Conservation (phyloP, 1,140 invertebrate genomes). For the Drosophila erecta region DNA sequence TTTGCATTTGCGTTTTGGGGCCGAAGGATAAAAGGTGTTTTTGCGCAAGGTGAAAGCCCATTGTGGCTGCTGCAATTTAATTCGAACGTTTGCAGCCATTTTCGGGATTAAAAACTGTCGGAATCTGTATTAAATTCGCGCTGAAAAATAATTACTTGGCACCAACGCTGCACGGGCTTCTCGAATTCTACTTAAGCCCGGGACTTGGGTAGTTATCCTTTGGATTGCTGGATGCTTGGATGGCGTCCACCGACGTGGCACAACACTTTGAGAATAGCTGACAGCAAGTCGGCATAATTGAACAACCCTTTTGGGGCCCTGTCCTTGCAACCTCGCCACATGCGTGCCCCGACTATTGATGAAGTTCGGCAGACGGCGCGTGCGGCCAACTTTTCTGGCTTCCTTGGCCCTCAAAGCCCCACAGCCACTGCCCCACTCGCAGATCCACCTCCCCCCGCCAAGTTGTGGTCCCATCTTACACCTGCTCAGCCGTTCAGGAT, state of each 20-base stretch:
- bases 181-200: background rate
- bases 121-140: conserved; percentile 54
- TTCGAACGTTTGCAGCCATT: conserved; percentile 36
- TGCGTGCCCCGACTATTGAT: conserved; percentile 70
- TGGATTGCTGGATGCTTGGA: too few species aligned
- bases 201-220: background rate
- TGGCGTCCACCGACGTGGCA: too few species aligned
- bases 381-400: conserved; percentile 63
- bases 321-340: conserved; percentile 2
- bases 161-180: background rate
- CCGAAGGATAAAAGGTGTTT: conserved; percentile 21
- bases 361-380: conserved; percentile 64
- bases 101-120: conserved; percentile 58
- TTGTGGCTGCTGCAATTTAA: conserved; percentile 40
- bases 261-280: conserved; percentile 32
- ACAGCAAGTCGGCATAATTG: conserved; percentile 50
- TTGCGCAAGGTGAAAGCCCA: conserved; percentile 26
- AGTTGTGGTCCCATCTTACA: conserved; percentile 55
- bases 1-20: conserved; percentile 32
- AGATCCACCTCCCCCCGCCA: too few species aligned
- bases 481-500: conserved; percentile 18
- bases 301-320: conserved; percentile 16
- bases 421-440: too few species aligned
- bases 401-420: conserved; percentile 16
- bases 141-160: conserved; percentile 53